Base-by-base conservation (phyloP, 2,888 invertebrate species). In the Catocala fraxini region DNA sequence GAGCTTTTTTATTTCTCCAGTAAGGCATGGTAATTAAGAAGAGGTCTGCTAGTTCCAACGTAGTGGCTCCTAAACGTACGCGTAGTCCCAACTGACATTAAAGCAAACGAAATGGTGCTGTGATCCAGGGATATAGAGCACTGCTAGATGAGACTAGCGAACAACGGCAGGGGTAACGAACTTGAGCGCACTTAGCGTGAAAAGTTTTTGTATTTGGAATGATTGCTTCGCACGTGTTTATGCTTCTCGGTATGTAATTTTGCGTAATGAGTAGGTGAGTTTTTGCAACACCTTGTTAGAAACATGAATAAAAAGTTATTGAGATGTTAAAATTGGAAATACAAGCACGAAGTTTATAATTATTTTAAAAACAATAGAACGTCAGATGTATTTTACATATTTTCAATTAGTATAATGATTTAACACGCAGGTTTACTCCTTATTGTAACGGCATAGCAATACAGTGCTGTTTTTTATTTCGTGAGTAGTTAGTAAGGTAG, bases 1-100 rank as follows among this genome's bases (percentile, higher is more conserved):
- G 65, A 60, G 74, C 76, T 82, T 86, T 89, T 89, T 89, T 87
- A 84, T 87, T 88, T 81, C 75, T 73, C 74, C 80, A 79, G 80
- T 77, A 83, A 84, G 84, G 86, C 84, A 86, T 83, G 85, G 86
- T 90, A 91, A 91, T 91, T 91, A 91, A 89, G 86, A 78, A 80
- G 73, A 81, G 83, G 83, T 81, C 77, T 84, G 83, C 83, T 81
- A 73, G 83, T 75, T 80, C 79, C 82, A 80, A 79, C 77, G 78
- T 77, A 82, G 79, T 81, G 78, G 77, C 82, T 85, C 65, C 82
- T 83, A 83, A 85, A 83, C 78, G 82, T n/a, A n/a, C n/a, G n/a
- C n/a, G n/a, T 79, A 83, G 73, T 76, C 81, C 76, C 74, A 73
- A 75, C 83, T 80, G 82, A 86, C 84, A 80, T 85, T 83, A 83